phyloP scores from a whole-genome alignment of 2,113 vertebrate species.

The Grallaria varia region DNA sequence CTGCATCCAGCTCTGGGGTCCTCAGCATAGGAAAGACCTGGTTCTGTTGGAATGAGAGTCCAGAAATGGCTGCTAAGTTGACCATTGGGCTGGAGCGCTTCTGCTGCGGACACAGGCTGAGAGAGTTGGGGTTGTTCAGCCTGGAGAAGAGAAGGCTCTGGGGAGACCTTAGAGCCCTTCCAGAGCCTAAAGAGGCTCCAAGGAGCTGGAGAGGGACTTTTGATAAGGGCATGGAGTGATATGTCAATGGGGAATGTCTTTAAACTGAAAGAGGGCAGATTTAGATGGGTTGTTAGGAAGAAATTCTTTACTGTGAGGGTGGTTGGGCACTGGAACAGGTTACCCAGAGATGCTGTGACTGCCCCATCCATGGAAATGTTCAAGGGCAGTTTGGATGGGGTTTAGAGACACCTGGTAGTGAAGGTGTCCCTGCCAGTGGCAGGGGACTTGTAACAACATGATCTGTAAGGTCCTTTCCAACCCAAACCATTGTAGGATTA shows the following conservation, averaged over 20 bases:
- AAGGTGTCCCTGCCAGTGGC: background rate
- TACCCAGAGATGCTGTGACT: background rate
- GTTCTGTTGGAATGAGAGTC: background rate
- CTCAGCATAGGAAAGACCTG: background rate
- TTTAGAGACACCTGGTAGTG: background rate
- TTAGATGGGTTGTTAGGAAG: background rate
- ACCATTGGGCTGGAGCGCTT: background rate
- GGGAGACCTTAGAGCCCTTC: background rate
- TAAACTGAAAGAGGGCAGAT: background rate
- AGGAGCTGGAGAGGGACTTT: background rate
- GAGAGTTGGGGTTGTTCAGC: background rate
- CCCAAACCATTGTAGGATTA: background rate
- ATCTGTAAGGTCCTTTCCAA: background rate
- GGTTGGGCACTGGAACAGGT: background rate
- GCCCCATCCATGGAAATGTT: background rate
- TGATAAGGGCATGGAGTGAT: background rate
- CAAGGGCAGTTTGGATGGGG: background rate
- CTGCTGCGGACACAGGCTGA: background rate
- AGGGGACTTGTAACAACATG: background rate
- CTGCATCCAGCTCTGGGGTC: background rate
- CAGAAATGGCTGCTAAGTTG: background rate
- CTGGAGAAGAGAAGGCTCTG: background rate
- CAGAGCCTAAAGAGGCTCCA: background rate
- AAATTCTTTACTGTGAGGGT: background rate
- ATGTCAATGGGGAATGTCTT: background rate